phyloP scores from a whole-genome alignment of 1,140 invertebrate species.

The Lasioglossum albipes region DNA sequence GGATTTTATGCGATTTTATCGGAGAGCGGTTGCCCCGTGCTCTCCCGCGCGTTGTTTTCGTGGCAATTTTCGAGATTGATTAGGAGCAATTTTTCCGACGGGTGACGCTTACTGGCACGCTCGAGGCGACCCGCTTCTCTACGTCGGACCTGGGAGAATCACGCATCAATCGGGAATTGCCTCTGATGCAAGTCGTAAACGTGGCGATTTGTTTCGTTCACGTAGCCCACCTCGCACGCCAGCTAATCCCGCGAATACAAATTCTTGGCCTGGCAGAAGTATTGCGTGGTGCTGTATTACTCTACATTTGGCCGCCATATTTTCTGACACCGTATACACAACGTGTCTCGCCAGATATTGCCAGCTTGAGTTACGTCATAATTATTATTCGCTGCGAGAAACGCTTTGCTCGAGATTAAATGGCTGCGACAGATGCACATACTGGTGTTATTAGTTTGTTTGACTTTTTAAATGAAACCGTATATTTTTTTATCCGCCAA shows the following conservation, averaged over 20 bases:
- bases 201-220: constrained; percentile 22
- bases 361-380: too few relatives aligned
- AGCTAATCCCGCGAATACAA: neutral
- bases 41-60: constrained; percentile 49
- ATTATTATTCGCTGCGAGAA: too few relatives aligned
- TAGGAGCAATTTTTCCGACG: constrained; percentile 50
- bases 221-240: too few relatives aligned
- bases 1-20: constrained; percentile 42
- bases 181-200: constrained; percentile 4
- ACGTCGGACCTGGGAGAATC: constrained; percentile 7
- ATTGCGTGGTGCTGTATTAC: too few relatives aligned
- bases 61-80: constrained; percentile 70
- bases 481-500: too few relatives aligned
- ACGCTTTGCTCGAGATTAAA: too few relatives aligned
- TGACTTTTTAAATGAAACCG: too few relatives aligned
- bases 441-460: too few relatives aligned
- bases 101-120: constrained; percentile 14
- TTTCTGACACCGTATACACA: too few relatives aligned
- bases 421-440: too few relatives aligned
- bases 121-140: constrained; percentile 15
- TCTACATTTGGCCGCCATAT: too few relatives aligned
- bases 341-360: too few relatives aligned
- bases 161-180: constrained; percentile 22
- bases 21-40: neutral
- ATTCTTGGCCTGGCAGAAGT: neutral